A percentile compares a stretch with the other conserved stretches of the same genome.
Conservation (phyloP, 2,888 invertebrate genomes). For the Lacanobia wlatinum region DNA sequence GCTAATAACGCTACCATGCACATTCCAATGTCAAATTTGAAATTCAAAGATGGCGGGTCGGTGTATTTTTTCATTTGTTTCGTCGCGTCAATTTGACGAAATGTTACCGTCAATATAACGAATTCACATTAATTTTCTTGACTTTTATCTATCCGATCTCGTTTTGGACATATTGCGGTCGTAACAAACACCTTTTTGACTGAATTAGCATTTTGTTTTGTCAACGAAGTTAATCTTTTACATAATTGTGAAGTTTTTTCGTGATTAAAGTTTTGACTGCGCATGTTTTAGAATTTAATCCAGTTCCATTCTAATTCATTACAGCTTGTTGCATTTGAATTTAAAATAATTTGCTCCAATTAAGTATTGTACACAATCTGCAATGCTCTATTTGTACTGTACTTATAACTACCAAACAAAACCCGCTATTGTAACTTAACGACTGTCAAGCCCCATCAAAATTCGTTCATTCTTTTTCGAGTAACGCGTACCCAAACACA, state of each 20-base stretch:
- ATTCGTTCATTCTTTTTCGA: conserved; percentile 19
- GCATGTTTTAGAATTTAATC: conserved; percentile 23
- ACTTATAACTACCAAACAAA: background rate
- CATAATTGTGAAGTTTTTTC: conserved; percentile 26
- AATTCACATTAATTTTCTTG: conserved; percentile 69
- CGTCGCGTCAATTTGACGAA: conserved; percentile 75
- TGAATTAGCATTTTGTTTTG: conserved; percentile 58
- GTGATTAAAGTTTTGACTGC: conserved; percentile 12
- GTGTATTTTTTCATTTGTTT: conserved; percentile 66
- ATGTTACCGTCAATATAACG: conserved; percentile 75
- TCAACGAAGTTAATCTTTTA: conserved; percentile 34
- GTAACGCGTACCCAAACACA: conserved; percentile 26
- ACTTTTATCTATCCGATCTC: conserved; percentile 64
- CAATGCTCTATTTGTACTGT: background rate
- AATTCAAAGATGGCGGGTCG: conserved; percentile 78
- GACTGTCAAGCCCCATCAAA: conserved; percentile 6
- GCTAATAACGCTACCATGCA: conserved; percentile 67
- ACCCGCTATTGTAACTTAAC: background rate
- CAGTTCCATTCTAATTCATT: conserved; percentile 3
- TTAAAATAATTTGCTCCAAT: background rate
- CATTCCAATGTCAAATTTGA: conserved; percentile 82
- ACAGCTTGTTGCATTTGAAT: background rate
- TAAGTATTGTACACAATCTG: background rate
- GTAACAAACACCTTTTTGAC: conserved; percentile 64
- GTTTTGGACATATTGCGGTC: conserved; percentile 59